Evolutionary conservation across 30 jellyfish, hydroid and myxozoan species (phyloP).

Genomic region (Catostylus mosaicus): DNA sequence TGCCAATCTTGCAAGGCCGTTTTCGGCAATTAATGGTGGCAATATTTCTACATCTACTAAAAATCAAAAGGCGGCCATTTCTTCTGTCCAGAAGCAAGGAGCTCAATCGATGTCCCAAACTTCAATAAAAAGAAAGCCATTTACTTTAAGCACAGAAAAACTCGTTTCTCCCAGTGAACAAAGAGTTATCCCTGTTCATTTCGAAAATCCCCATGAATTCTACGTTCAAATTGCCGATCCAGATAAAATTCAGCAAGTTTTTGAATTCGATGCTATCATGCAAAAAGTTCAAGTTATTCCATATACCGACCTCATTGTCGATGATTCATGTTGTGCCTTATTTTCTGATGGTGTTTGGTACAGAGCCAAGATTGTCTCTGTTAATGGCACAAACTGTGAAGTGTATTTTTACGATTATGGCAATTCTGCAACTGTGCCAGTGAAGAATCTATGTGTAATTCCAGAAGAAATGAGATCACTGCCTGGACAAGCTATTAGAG

Average conservation of each 20-base stretch:
- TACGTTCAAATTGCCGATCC: slow-evolving; percentile 61
- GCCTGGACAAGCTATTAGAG: slow-evolving; percentile 70
- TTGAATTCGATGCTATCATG: slow-evolving; percentile 40
- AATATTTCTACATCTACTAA: background rate
- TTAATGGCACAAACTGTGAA: slow-evolving; percentile 1
- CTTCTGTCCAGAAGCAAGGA: too few species aligned
- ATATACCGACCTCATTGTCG: background rate
- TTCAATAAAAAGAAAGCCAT: background rate
- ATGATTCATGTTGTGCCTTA: slow-evolving; percentile 46
- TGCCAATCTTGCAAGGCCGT: slow-evolving; percentile 15
- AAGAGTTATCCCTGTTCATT: slow-evolving; percentile 56
- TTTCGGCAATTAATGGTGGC: too few species aligned
- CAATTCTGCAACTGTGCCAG: slow-evolving; percentile 10
- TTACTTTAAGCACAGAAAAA: background rate
- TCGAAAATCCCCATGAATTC: slow-evolving; percentile 59
- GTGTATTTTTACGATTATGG: slow-evolving; percentile 53
- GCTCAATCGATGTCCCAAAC: background rate
- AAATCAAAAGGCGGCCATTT: background rate
- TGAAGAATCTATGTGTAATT: slow-evolving; percentile 27
- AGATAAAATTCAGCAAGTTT: slow-evolving; percentile 35
- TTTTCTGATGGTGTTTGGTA: slow-evolving; percentile 58
- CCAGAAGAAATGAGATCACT: slow-evolving; percentile 62
- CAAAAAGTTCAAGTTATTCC: slow-evolving; percentile 11
- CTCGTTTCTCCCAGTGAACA: background rate
- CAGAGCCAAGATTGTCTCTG: slow-evolving; percentile 69